Conservation (phyloP, 2,888 invertebrate genomes). For the Yponomeuta cagnagella region DNA sequence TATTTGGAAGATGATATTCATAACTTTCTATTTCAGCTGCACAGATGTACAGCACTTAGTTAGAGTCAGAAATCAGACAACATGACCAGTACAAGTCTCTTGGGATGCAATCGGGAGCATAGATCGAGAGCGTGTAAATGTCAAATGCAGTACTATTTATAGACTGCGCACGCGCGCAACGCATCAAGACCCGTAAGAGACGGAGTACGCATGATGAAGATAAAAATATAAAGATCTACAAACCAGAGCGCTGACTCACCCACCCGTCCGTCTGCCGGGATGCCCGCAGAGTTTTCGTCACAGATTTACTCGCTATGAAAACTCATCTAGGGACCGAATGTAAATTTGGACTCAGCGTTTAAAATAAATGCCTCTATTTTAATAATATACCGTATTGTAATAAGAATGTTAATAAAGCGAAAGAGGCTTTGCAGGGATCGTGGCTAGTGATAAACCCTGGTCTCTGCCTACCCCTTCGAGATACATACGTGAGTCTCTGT, state of each 20-base stretch:
- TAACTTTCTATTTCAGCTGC: background rate
- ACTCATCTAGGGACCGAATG: background rate
- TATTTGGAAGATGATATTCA: background rate
- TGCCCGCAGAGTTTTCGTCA: slow-evolving; percentile 37
- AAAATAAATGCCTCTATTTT: background rate
- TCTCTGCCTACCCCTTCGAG: too few species aligned
- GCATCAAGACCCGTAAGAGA: slow-evolving; percentile 44
- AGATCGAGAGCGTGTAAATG: slow-evolving; percentile 68
- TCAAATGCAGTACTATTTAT: slow-evolving; percentile 68
- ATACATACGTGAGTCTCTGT: too few species aligned
- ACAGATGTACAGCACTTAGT: background rate
- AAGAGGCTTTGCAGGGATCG: too few species aligned
- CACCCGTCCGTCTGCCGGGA: slow-evolving; percentile 56
- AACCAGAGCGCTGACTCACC: slow-evolving; percentile 1
- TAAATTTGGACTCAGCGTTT: background rate
- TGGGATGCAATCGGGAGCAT: slow-evolving; percentile 33
- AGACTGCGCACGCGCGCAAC: slow-evolving; percentile 34
- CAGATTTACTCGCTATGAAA: slow-evolving; percentile 4
- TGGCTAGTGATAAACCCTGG: too few species aligned
- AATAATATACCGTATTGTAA: background rate
- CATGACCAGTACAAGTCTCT: background rate
- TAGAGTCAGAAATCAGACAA: background rate
- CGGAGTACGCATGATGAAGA: slow-evolving; percentile 40
- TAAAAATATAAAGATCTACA: slow-evolving; percentile 1
- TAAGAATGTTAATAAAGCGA: too few species aligned